Base-by-base conservation (phyloP, 2,113 vertebrate species). In the Heterocephalus glaber region DNA sequence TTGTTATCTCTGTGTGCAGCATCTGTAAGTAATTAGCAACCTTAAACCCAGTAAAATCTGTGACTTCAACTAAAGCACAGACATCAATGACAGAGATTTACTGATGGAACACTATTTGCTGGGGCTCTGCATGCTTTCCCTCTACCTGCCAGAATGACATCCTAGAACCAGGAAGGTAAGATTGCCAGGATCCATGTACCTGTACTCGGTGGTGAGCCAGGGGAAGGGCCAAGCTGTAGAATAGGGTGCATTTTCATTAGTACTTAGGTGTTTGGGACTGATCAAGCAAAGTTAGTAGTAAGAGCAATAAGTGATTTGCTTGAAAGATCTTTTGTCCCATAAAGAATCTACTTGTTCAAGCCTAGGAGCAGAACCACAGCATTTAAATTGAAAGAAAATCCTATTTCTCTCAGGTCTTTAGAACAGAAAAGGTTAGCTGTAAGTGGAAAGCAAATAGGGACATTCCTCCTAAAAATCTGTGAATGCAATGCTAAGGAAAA, bases 321-420 rank as follows among this genome's bases (percentile, higher is more conserved):
- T 76, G 5, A 74, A 87, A 52, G 35, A 52, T 60, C 70, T 35
- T 52, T 79, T 44, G 7, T 63, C 30, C 38, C 47, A 0, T 26
- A 38, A 65, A 90, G 63, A 85, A 56, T 86, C 66, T 60, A 44
- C 24, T 1, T 11, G 33, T 79, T 47, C 54, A 76, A 1, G 19
- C 30, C 70, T 0, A 63, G 61, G 24, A 49, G 5, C 2, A 76
- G 58, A 86, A 66, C 24, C 35, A 72, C 10, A 24, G 56, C 49
- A 38, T 47, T 96, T 61, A 81, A 74, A 84, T 28, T 56, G 88
- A 33, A 86, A 35, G 28, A 83, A 89, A 92, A 74, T 54, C 26
- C 5, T n/a, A 3, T 68, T 63, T 83, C 58, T 83, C 56, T 38
- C 20, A 7, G 4, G 30, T 20, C 28, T 63, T 56, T 49, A 65